Evolutionary conservation across 2,797 vertebrate genomes (phyloP).

Genomic region (Erithacus rubecula): DNA sequence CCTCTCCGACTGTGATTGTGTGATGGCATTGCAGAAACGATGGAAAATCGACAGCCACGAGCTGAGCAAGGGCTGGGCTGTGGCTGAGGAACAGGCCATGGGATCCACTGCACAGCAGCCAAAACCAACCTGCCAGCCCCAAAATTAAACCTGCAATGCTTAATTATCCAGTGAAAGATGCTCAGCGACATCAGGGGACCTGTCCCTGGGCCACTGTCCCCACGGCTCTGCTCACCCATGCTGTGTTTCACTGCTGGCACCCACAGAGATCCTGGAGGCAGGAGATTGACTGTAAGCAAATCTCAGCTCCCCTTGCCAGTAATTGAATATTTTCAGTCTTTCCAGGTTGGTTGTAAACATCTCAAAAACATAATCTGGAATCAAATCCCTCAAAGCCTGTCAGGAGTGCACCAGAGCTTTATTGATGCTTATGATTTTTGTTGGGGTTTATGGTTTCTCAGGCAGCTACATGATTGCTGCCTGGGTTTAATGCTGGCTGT

Average conservation of each 20-base stretch:
- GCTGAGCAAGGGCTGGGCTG: neutral
- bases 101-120: neutral
- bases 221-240: rapidly evolving
- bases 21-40: neutral
- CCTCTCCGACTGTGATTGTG: rapidly evolving
- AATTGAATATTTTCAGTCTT: neutral
- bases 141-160: neutral
- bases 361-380: neutral
- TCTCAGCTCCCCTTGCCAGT: neutral
- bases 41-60: rapidly evolving
- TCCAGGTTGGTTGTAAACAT: neutral
- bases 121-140: neutral
- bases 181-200: rapidly evolving
- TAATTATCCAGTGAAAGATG: neutral
- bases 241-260: neutral
- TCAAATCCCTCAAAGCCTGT: neutral
- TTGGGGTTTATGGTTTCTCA: neutral
- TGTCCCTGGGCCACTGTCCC: neutral
- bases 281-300: neutral
- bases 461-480: neutral
- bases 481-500: neutral
- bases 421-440: neutral
- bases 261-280: neutral
- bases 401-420: neutral
- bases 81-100: neutral